phyloP scores from a whole-genome alignment of 2,113 vertebrate genomes.

The Chloropsis hardwickii region DNA sequence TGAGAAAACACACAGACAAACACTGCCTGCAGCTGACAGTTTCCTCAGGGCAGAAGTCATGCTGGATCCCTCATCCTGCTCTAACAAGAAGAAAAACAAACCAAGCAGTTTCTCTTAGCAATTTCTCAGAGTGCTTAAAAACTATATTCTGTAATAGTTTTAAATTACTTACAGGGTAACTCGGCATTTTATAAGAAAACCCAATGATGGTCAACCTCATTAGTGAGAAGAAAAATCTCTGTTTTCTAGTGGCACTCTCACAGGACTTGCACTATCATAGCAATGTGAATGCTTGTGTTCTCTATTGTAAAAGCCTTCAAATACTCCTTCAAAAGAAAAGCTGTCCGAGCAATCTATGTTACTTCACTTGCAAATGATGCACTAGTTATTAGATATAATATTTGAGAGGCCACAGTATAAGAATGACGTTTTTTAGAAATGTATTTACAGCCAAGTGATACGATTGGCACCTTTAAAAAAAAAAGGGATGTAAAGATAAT shows the following conservation, averaged over 20 bases:
- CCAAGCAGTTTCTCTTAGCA: neutral
- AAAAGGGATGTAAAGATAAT: neutral
- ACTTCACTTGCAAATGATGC: neutral
- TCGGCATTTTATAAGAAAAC: neutral
- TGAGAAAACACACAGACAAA: neutral
- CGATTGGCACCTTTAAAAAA: neutral
- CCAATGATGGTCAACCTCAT: neutral
- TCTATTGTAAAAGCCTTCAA: neutral
- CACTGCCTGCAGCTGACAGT: neutral
- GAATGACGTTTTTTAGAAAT: neutral
- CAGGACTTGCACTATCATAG: neutral
- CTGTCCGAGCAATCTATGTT: neutral
- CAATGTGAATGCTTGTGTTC: neutral
- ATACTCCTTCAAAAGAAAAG: neutral
- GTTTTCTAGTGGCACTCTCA: neutral
- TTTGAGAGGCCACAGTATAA: neutral
- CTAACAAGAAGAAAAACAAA: neutral
- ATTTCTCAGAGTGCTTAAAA: neutral
- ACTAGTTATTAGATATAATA: neutral
- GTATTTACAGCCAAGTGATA: neutral
- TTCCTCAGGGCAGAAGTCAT: neutral
- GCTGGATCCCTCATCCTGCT: neutral
- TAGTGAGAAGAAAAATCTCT: neutral
- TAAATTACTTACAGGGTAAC: neutral
- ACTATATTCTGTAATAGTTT: neutral